Evolutionary conservation across 2,113 vertebrate genomes (phyloP).

Genomic region (Laterallus jamaicensis): DNA sequence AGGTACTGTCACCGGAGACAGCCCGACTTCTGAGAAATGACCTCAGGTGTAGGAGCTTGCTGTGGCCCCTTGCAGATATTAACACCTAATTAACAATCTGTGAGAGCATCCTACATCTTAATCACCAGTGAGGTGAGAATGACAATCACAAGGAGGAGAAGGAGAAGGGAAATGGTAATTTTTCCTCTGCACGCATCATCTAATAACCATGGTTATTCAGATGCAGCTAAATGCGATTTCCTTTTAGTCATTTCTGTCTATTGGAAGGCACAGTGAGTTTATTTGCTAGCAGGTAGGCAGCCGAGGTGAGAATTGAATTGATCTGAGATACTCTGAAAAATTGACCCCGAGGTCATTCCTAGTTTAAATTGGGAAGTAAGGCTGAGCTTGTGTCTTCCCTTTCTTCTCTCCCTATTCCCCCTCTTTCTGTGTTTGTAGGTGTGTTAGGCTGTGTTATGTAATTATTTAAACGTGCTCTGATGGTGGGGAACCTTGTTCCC

Average conservation of each 20-base stretch:
- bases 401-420: constrained; percentile 25
- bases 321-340: constrained; percentile 70
- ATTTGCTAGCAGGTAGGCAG: constrained; percentile 67
- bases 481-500: constrained; percentile 26
- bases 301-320: constrained; percentile 74
- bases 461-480: constrained; percentile 65
- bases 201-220: constrained; percentile 58
- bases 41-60: constrained; percentile 65
- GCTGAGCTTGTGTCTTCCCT: constrained; percentile 55
- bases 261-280: constrained; percentile 60
- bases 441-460: neutral
- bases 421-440: constrained; percentile 21
- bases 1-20: constrained; percentile 59
- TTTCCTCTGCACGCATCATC: constrained; percentile 16
- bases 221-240: constrained; percentile 53
- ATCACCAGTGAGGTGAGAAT: constrained; percentile 52
- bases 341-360: constrained; percentile 61
- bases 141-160: constrained; percentile 51
- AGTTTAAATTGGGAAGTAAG: constrained; percentile 67
- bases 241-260: constrained; percentile 52
- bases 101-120: constrained; percentile 50
- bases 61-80: constrained; percentile 64
- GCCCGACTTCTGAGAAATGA: constrained; percentile 41
- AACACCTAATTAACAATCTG: constrained; percentile 71
- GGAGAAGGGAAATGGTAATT: constrained; percentile 42